Conservation (phyloP, 2,113 vertebrate genomes). For the Dicentrarchus labrax region DNA sequence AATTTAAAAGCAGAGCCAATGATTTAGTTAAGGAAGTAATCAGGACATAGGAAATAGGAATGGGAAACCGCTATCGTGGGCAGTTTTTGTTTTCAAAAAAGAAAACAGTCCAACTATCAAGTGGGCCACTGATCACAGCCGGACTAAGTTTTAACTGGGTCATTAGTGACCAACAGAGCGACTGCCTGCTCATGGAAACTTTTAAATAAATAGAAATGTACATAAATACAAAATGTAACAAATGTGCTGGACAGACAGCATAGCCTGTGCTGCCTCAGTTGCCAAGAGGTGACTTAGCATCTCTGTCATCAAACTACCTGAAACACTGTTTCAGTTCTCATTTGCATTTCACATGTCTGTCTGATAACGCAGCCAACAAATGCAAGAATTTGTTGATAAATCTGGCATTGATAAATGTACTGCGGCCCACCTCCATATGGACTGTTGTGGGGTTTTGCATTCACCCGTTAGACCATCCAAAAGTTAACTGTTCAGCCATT, state of each 20-base stretch:
- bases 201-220: not conserved
- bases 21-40: slow-evolving; percentile 46
- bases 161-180: slow-evolving; percentile 27
- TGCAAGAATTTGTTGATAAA: not conserved
- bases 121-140: slow-evolving; percentile 35
- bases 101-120: slow-evolving; percentile 8
- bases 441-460: too few relatives aligned
- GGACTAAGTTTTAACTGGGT: slow-evolving; percentile 33
- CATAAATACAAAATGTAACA: not conserved
- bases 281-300: not conserved
- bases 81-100: slow-evolving; percentile 12
- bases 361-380: not conserved
- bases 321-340: not conserved
- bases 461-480: not conserved
- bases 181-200: not conserved
- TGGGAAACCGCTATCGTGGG: not conserved
- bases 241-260: not conserved
- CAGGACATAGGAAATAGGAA: slow-evolving; percentile 14
- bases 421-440: not conserved
- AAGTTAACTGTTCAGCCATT: too few relatives aligned
- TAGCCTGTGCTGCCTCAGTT: not conserved
- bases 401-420: not conserved
- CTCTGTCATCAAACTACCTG: not conserved
- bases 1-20: slow-evolving; percentile 20
- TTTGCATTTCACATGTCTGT: not conserved